phyloP scores from a whole-genome alignment of 2,113 vertebrate genomes.

The Xenopus laevis region DNA sequence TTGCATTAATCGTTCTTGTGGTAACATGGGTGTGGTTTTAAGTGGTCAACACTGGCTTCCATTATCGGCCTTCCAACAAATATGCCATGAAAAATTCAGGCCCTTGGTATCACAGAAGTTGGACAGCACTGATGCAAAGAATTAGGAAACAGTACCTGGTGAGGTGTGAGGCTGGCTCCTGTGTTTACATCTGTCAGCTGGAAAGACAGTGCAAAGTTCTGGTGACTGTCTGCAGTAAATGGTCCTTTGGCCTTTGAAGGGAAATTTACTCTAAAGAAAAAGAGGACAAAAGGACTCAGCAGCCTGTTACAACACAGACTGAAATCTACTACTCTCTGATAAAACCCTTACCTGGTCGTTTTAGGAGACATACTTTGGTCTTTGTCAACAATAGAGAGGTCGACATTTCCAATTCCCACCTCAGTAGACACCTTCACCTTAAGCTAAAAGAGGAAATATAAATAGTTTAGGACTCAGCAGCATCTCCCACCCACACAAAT shows the following conservation, averaged over 20 bases:
- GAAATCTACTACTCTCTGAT: too few species aligned
- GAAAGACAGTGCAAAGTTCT: conserved; percentile 95
- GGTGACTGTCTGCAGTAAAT: conserved; percentile 92
- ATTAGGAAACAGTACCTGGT: conserved; percentile 72
- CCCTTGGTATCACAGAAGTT: too few species aligned
- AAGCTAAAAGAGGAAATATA: conserved; percentile 63
- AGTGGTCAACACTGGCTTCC: too few species aligned
- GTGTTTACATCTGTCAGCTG: conserved; percentile 89
- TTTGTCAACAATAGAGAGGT: conserved; percentile 95
- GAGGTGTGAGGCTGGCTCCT: conserved; percentile 88
- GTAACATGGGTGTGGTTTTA: too few species aligned
- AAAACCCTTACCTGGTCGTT: conserved; percentile 75
- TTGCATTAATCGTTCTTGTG: too few species aligned
- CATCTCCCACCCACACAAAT: neutral
- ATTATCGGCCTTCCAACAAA: too few species aligned
- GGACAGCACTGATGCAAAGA: too few species aligned
- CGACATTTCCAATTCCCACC: conserved; percentile 89
- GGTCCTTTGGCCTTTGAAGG: conserved; percentile 85
- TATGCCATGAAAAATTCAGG: too few species aligned
- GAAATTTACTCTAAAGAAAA: conserved; percentile 78
- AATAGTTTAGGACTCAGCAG: neutral
- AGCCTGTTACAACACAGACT: too few species aligned
- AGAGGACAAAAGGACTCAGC: too few species aligned
- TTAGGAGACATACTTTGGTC: conserved; percentile 97
- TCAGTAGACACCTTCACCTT: conserved; percentile 97